phyloP scores from a whole-genome alignment of 2,888 invertebrate species.

The Phortica magna region DNA sequence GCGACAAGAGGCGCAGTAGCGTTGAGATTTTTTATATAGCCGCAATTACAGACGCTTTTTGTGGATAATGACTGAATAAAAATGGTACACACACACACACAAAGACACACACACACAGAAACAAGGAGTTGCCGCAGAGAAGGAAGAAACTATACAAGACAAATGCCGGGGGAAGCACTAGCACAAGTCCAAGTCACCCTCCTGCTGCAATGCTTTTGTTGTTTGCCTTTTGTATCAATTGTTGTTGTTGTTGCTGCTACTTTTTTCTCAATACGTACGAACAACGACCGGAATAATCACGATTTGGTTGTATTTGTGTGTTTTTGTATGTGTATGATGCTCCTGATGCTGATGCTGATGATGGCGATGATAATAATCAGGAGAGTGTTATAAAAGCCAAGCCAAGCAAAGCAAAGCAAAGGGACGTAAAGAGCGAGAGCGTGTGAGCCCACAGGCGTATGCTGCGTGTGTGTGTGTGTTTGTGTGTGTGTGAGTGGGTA shows the following conservation, averaged over 20 bases:
- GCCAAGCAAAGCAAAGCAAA: constrained; percentile 16
- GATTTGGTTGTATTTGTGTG: not conserved
- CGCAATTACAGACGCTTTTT: constrained; percentile 28
- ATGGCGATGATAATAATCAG: constrained; percentile 24
- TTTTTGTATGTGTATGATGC: not conserved
- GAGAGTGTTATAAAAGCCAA: constrained; percentile 17
- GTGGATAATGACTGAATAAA: constrained; percentile 31
- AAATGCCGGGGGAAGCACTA: constrained; percentile 15
- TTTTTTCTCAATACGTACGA: constrained; percentile 22
- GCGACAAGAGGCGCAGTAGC: not conserved
- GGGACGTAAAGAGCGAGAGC: not conserved
- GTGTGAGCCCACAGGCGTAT: constrained; percentile 43
- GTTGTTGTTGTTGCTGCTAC: constrained; percentile 1
- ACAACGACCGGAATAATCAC: constrained; percentile 32
- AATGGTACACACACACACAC: not conserved
- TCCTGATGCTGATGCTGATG: constrained; percentile 10
- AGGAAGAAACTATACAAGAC: constrained; percentile 5
- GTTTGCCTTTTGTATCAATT: constrained; percentile 30
- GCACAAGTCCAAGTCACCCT: constrained; percentile 27
- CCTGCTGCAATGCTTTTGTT: constrained; percentile 13
- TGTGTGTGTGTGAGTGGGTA: constrained; percentile 14
- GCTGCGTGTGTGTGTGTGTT: constrained; percentile 30
- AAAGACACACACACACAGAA: not conserved
- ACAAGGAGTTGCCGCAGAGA: not conserved
- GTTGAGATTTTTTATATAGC: constrained; percentile 6